Conservation (phyloP, 2,797 vertebrate species). For the Sebastes vulpes region DNA sequence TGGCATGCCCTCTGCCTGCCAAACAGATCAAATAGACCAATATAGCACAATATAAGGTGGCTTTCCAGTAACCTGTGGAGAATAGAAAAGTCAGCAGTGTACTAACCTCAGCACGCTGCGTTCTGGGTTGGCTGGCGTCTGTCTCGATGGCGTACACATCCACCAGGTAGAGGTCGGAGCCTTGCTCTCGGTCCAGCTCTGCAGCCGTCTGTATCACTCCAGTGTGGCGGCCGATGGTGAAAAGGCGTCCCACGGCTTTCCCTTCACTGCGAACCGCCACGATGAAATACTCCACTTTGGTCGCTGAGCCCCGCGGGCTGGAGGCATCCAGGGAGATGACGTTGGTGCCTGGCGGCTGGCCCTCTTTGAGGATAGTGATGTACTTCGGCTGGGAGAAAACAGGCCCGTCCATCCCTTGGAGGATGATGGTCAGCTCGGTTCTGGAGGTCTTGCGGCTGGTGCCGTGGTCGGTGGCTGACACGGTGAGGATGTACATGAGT, state of each 20-base stretch:
- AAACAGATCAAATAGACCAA: constrained; percentile 55
- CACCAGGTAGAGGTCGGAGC: constrained; percentile 94
- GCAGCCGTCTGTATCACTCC: constrained; percentile 96
- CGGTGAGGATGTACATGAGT: constrained; percentile 92
- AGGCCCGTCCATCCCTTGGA: constrained; percentile 93
- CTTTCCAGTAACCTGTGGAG: constrained; percentile 41
- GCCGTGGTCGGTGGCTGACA: constrained; percentile 95
- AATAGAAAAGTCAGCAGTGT: constrained; percentile 28
- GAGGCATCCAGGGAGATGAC: constrained; percentile 95
- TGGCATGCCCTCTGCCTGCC: constrained; percentile 54
- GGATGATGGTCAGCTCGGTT: constrained; percentile 93
- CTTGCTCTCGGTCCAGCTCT: constrained; percentile 95
- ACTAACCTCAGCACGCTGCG: constrained; percentile 95
- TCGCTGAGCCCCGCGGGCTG: constrained; percentile 89
- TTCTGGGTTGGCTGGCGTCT: constrained; percentile 90
- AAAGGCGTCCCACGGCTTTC: constrained; percentile 92
- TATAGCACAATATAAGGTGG: constrained; percentile 22
- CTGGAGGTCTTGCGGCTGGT: constrained; percentile 90
- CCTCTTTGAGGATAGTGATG: constrained; percentile 96
- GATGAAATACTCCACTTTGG: constrained; percentile 96
- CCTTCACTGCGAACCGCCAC: constrained; percentile 92
- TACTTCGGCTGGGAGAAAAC: constrained; percentile 97
- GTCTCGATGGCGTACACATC: constrained; percentile 97
- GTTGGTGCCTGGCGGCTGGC: constrained; percentile 94
- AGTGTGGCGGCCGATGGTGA: constrained; percentile 92